A percentile compares a stretch with the other conserved stretches of the same genome.
phyloP scores from a whole-genome alignment of 30 jellyfish, hydroid and myxozoan species.

The Turritopsis rubra region DNA sequence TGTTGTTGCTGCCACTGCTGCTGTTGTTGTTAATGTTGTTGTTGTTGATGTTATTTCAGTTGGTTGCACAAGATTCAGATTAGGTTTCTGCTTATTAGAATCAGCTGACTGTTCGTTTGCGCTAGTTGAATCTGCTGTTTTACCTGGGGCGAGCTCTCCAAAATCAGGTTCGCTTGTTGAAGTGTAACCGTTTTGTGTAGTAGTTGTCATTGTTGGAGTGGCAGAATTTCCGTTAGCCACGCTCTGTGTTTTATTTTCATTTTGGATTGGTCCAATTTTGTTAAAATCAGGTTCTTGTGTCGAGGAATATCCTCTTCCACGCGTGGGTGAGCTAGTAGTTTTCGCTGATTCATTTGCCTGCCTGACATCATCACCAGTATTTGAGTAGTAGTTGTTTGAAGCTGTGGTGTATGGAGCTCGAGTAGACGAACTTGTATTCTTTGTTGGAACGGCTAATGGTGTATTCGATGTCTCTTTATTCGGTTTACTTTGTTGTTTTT shows the following conservation, averaged over 20 bases:
- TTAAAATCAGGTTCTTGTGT: background rate
- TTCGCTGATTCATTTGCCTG: background rate
- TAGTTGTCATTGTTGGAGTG: background rate
- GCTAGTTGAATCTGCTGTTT: background rate
- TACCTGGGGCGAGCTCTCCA: background rate
- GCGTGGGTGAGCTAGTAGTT: constrained; percentile 5
- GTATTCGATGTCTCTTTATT: background rate
- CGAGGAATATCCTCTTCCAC: no score
- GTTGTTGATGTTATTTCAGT: no score
- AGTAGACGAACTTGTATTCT: background rate
- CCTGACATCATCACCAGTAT: no score
- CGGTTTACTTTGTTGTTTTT: background rate
- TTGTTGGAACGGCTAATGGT: background rate
- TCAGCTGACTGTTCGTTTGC: background rate
- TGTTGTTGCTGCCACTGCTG: background rate
- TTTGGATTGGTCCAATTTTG: background rate
- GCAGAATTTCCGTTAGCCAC: background rate
- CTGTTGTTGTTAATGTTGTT: background rate
- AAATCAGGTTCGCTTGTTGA: constrained; percentile 3
- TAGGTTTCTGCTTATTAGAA: background rate
- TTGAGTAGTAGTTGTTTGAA: background rate
- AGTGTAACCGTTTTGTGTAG: background rate
- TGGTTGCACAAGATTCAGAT: background rate
- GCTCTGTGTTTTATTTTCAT: background rate
- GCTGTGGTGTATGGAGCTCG: background rate